Conservation (phyloP, 2,888 invertebrate species). For the Volucella inflata region DNA sequence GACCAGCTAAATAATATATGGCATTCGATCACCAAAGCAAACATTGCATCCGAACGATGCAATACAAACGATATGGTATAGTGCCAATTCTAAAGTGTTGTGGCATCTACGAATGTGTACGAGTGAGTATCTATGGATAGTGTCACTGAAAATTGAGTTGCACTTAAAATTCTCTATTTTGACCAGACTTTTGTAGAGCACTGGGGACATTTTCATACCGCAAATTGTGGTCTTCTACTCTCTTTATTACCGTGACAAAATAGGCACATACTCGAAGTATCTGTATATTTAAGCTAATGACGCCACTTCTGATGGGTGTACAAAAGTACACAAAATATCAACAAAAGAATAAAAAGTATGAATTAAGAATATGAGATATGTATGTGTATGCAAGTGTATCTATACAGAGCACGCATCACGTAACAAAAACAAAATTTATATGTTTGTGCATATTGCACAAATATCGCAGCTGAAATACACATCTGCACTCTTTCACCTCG, state of each 20-base stretch:
- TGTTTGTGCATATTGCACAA: background rate
- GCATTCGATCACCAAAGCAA: slow-evolving; percentile 48
- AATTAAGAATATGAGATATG: background rate
- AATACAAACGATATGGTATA: background rate
- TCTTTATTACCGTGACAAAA: background rate
- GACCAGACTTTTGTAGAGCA: slow-evolving; percentile 30
- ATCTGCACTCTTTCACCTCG: slow-evolving; percentile 13
- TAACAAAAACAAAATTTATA: background rate
- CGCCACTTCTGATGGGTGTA: background rate
- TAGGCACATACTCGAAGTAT: slow-evolving; percentile 20
- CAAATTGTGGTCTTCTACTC: slow-evolving; percentile 3
- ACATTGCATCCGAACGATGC: slow-evolving; percentile 18
- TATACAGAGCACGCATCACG: slow-evolving; percentile 15
- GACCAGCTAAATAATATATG: slow-evolving; percentile 51
- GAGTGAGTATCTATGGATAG: background rate
- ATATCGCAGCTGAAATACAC: slow-evolving; percentile 25
- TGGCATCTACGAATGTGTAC: no score
- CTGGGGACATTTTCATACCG: slow-evolving; percentile 10
- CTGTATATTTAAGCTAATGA: slow-evolving; percentile 42
- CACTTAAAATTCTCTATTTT: slow-evolving; percentile 36
- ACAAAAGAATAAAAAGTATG: slow-evolving; percentile 19
- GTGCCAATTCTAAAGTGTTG: slow-evolving; percentile 11
- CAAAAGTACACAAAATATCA: slow-evolving; percentile 19
- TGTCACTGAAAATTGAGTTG: slow-evolving; percentile 7
- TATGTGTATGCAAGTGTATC: no score